Base-by-base conservation (phyloP, 2,888 invertebrate species). In the Stegophylla sp. region DNA sequence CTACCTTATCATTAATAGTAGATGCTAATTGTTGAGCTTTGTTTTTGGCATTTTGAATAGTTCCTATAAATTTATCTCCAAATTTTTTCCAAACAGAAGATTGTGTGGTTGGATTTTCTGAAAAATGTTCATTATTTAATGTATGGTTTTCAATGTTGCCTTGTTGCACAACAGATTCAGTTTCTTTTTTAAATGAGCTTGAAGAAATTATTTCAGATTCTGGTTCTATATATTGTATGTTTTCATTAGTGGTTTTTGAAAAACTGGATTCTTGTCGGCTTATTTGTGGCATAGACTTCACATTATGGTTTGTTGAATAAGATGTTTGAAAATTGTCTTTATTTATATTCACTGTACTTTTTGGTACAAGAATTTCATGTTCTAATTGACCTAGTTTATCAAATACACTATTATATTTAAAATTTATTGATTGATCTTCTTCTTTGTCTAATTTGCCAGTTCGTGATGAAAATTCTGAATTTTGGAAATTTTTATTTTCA, bases 21-120 rank as follows among this genome's bases (percentile, higher is more conserved):
- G 74, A 66, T 23, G 86, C 86, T 77, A 87, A 85, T 81, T 85
- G 87, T 82, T 85, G 86, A 83, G 90, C 89, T 87, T 89, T 90
- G 83, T 89, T 89, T 83, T 86, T 86, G 64, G 89, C 88, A 85
- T 87, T 90, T 61, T 88, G 87, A 84, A 89, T 89, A 12, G 89
- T 88, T 83, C 82, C 87, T 64, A 86, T 87, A 61, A 91, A 86
- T 86, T 89, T 90, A 83, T 86, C 87, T 77, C 89, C 88, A 82
- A 91, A 84, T 85, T 87, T 88, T 82, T 86, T 86, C 91, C 91
- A 91, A 85, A 91, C 89, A 26, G 83, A 82, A 83, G 86, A 84
- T 81, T n/a, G 76, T 26, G 64, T 76, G 0, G 76, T 67, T 15
- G 85, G 48, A 79, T 83, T 82, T 81, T 84, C 83, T 66, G 83